Base-by-base conservation (phyloP, 64 coral and sea anemone genomes). In the Acropora tenuis region DNA sequence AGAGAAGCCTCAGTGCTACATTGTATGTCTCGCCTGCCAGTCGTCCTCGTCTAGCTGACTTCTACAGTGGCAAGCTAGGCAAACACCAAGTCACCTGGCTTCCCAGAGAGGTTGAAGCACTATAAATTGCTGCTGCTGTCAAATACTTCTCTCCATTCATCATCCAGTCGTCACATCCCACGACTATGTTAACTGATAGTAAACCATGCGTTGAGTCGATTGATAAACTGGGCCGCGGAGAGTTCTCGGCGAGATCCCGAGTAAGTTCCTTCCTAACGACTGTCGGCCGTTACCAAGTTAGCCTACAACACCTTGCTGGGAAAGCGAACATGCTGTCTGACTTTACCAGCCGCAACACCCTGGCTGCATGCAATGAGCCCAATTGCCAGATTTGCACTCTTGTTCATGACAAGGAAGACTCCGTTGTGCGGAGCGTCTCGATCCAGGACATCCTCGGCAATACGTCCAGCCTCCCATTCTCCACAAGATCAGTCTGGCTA, bases 61-160 rank as follows among this genome's bases (percentile, higher is more conserved):
- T 92, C 83, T 92, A 78, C 76, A 92, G 91, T 45, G 72, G 82
- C 16, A 92, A 92, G 45, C 55, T 92, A 5, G 47, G 84, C 13
- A 87, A 87, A 78, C 76, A 87, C 78, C 91, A 92, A 92, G 52
- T 87, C 16, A 87, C 42, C 50, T 92, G 83, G 82, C 46, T 92
- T 8, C 91, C 91, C 12, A 87, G 91, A 60, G 86, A 93, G 75
- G 66, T 86, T 43, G 90, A 92, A 17, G 90, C 90, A 5, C 74
- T 78, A 11, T 47, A 2, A 1, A 92, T 92, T 52, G 80, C 80
- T 42, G 67, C 82, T 0, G 44, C 90, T 30, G 53, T 76, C 3
- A 86, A 86, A 40, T 80, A 92, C 57, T 92, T 76, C 80, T 66
- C 48, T 74, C 89, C 89, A 82, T 83, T 67, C 49, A 72, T 81